Conservation (phyloP, 2,888 invertebrate species). For the Geophilus truncorum region DNA sequence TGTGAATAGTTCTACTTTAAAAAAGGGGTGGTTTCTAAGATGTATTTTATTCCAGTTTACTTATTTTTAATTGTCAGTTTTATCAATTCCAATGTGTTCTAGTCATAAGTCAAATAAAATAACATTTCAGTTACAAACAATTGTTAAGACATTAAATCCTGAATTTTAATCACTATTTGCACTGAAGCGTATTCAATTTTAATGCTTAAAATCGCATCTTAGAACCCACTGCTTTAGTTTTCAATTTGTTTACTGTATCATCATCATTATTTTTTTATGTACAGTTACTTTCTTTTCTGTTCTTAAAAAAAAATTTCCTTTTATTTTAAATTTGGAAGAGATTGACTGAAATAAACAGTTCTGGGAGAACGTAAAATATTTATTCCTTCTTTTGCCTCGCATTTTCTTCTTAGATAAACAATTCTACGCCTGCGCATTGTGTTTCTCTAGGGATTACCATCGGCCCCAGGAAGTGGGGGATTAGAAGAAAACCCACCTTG, state of each 20-base stretch:
- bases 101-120: neutral
- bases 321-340: slow-evolving; percentile 6
- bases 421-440: neutral
- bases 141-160: neutral
- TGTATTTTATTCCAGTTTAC: neutral
- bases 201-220: neutral
- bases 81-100: neutral
- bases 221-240: neutral
- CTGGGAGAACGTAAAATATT: slow-evolving; percentile 12
- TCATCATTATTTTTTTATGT: neutral
- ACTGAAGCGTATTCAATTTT: neutral
- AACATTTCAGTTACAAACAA: neutral
- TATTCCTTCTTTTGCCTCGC: neutral
- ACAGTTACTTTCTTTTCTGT: neutral
- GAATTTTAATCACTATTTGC: neutral
- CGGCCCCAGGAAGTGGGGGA: slow-evolving; percentile 2
- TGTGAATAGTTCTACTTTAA: neutral
- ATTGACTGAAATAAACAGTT: slow-evolving; percentile 8
- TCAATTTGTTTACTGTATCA: neutral
- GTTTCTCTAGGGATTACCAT: neutral
- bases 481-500: neutral
- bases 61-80: neutral
- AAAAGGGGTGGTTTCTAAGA: neutral
- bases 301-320: neutral
- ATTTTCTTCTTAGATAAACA: slow-evolving; percentile 4